Base-by-base conservation (phyloP, 2,797 vertebrate species). In the Linurgus olivaceus region DNA sequence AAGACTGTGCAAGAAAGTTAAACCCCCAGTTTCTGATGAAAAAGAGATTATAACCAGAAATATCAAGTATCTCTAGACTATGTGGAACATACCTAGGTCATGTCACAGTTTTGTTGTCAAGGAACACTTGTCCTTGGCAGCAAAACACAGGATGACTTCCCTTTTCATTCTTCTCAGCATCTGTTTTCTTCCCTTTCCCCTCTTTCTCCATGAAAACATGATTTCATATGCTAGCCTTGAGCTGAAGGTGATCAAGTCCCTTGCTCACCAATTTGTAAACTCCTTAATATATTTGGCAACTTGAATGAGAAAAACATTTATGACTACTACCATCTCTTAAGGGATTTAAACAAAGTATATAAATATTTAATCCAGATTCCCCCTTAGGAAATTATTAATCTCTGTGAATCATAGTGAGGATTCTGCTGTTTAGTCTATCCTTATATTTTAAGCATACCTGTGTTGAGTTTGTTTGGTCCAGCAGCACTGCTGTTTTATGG, bases 281-380 rank as follows among this genome's bases (percentile, higher is more conserved):
- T 63, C 15, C 24, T 66, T 62, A 48, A 42, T 0, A 0, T 31
- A 47, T 67, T 21, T 73, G 44, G 11, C 13, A 59, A 23, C 40
- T 31, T 63, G n/a, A 90, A 62, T 16, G 9, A 68, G 10, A 25
- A 70, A 83, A 88, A 62, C 6, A 4, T 58, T 91, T 77, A 38
- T 28, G 7, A 52, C 28, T 54, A 12, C 6, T 75, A 25, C 31
- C 11, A 24, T 33, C 17, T 63, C 44, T 42, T 57, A 59, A 48
- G 15, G 10, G 29, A 50, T 11, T 45, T 50, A 48, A 13, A 14
- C 9, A 50, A 91, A 47, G 4, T 33, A 14, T 35, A 52, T 37
- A 40, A 13, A 77, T 47, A 33, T 79, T 73, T 28, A 89, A 74
- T 87, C 8, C 35, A 54, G 18, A 17, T 65, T 82, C 7, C 10